Evolutionary conservation across 2,113 vertebrate genomes (phyloP), one percentile per base, ranked within the genome.

Genomic region (Pholis gunnellus): DNA sequence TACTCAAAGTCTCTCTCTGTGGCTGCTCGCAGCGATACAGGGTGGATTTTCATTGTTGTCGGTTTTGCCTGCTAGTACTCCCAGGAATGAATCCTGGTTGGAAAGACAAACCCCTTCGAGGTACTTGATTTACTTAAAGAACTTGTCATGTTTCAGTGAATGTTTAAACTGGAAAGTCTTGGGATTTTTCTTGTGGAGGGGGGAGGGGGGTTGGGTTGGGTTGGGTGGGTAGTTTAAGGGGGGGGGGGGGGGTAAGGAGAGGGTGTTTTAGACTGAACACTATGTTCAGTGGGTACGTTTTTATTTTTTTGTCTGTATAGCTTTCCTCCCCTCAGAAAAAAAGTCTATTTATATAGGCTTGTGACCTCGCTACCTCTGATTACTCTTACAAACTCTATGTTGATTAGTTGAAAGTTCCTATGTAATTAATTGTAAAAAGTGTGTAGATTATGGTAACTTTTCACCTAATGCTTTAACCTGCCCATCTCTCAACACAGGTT

Each of bases 281-380:
- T 90, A 91, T 75, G 95, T 94, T 96, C 95, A 88, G 92, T 95
- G 88, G 95, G 96, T 96, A 96, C 92, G 92, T 95, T 95, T 95
- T 95, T 95, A 91, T 94, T 94, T 59, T 95, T 93, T 94, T 94
- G 94, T 95, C 89, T 91, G 87, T 96, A 96, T 95, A 96, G 95
- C 95, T 96, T 96, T 96, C 90, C 95, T 95, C 95, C 96, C 91
- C 94, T 95, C 93, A 94, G 93, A 92, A 94, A 91, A 94, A 81
- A 72, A 94, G 94, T 92, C 90, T 87, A 92, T 93, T 93, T 91
- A 94, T 94, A 93, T 95, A 92, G 96, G 85, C 93, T 94, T 89
- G 81, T 94, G 95, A 95, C 95, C 95, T 97, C 96, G 96, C 97
- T 98, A 98, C 97, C 97, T 99, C 97, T 97, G 94, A 95, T 93